Evolutionary conservation across 1,140 invertebrate genomes (phyloP).

Genomic region (Drosophila chauvacae): DNA sequence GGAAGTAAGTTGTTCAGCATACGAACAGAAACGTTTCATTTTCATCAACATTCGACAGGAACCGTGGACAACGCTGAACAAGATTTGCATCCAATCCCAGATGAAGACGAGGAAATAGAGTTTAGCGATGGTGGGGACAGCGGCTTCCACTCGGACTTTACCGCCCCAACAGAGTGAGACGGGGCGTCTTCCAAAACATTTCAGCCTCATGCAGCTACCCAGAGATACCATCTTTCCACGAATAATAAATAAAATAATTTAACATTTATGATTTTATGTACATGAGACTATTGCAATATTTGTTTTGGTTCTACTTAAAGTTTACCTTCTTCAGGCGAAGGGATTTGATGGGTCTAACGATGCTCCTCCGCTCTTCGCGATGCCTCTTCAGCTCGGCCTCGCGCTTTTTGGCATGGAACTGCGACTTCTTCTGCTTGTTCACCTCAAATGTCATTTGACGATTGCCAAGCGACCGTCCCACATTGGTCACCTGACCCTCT

Average conservation of each 20-base stretch:
- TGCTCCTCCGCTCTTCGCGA: slow-evolving; percentile 89
- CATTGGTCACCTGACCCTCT: slow-evolving; percentile 86
- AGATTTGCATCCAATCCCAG: neutral
- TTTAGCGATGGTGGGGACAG: slow-evolving; percentile 14
- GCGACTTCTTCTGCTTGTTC: slow-evolving; percentile 85
- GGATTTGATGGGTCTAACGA: slow-evolving; percentile 88
- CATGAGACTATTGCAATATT: slow-evolving; percentile 35
- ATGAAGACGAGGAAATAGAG: neutral
- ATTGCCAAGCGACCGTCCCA: slow-evolving; percentile 87
- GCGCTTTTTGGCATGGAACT: slow-evolving; percentile 79
- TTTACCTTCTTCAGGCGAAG: slow-evolving; percentile 80
- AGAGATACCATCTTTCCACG: slow-evolving; percentile 5
- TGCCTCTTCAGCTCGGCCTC: slow-evolving; percentile 87
- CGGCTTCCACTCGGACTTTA: slow-evolving; percentile 13
- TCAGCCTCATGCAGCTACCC: neutral
- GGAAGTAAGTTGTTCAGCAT: neutral
- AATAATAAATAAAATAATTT: slow-evolving; percentile 27
- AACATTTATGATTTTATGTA: slow-evolving; percentile 60
- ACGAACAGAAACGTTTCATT: no score
- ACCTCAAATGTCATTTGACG: slow-evolving; percentile 92
- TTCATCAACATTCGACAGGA: neutral
- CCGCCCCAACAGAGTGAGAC: neutral
- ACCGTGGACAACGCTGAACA: neutral
- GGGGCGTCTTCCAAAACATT: neutral
- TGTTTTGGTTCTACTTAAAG: slow-evolving; percentile 71